phyloP scores from a whole-genome alignment of 2,797 vertebrate genomes.

The Sebastes hopkinsi region DNA sequence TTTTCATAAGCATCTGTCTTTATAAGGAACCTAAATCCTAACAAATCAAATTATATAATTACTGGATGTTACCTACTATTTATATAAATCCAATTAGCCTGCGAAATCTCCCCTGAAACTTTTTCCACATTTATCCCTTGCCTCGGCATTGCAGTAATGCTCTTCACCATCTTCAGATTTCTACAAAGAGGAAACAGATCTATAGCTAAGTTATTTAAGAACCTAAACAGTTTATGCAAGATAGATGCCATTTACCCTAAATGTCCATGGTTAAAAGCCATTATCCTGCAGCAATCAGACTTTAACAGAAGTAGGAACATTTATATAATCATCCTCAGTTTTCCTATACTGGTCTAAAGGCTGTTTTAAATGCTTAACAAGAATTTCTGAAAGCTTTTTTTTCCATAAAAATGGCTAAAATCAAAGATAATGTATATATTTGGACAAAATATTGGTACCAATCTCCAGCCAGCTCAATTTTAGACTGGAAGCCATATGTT shows the following conservation, averaged over 20 bases:
- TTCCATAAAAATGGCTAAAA: background rate
- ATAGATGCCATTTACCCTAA: background rate
- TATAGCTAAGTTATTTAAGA: background rate
- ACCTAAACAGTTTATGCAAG: background rate
- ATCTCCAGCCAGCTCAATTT: background rate
- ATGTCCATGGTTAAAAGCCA: background rate
- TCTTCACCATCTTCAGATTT: constrained; percentile 20
- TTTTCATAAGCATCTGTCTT: constrained; percentile 39
- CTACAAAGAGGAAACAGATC: background rate
- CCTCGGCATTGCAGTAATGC: background rate
- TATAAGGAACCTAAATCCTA: constrained; percentile 59
- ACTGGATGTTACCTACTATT: constrained; percentile 58
- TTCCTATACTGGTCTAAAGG: background rate
- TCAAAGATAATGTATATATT: background rate
- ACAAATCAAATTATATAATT: constrained; percentile 58
- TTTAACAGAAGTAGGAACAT: background rate
- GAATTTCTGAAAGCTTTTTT: background rate
- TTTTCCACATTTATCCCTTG: constrained; percentile 58
- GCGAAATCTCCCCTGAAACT: constrained; percentile 32
- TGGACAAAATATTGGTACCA: background rate
- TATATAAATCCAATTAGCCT: constrained; percentile 53
- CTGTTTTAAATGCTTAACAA: background rate
- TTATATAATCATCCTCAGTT: background rate
- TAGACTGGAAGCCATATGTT: background rate
- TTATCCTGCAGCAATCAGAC: background rate